A percentile compares a stretch with the other conserved stretches of the same genome.
Conservation (phyloP, 2,797 vertebrate genomes). For the Macropodus opercularis region DNA sequence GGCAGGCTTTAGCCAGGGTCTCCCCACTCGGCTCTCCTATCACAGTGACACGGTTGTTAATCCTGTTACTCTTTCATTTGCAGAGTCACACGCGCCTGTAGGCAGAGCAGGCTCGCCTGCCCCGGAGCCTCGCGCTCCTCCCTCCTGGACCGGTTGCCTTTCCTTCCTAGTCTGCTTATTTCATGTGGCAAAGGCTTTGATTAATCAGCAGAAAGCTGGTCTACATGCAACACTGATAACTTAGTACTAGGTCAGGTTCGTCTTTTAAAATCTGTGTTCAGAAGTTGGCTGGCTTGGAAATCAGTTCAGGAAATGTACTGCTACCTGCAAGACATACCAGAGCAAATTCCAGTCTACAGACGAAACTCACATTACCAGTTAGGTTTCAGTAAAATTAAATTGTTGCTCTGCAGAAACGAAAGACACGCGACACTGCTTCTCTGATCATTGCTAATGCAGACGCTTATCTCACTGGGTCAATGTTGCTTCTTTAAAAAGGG, state of each 20-base stretch:
- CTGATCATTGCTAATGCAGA: conserved; percentile 1
- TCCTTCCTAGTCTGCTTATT: conserved; percentile 59
- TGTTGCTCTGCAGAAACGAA: neutral
- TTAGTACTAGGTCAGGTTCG: conserved; percentile 28
- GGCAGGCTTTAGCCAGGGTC: conserved; percentile 57
- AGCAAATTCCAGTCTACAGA: neutral
- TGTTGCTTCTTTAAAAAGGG: conserved; percentile 40
- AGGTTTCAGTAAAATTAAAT: conserved; percentile 14
- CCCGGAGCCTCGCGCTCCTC: conserved; percentile 40
- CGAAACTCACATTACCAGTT: conserved; percentile 1
- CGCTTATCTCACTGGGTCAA: conserved; percentile 2
- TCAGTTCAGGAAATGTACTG: conserved; percentile 16
- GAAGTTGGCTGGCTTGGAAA: conserved; percentile 25
- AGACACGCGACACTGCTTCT: neutral
- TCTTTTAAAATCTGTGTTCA: conserved; percentile 20
- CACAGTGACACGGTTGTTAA: conserved; percentile 73
- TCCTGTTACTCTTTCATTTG: conserved; percentile 74
- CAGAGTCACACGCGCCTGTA: conserved; percentile 45
- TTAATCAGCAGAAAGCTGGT: conserved; percentile 43
- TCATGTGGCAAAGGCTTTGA: conserved; percentile 52
- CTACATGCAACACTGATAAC: conserved; percentile 22
- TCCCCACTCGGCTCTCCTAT: conserved; percentile 64
- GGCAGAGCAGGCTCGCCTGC: conserved; percentile 45
- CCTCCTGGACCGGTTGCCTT: conserved; percentile 57
- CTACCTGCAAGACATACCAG: neutral